Percentiles rank a stretch among this genome's conserved stretches.
Evolutionary conservation across 2,113 vertebrate species (phyloP).

Genomic region (Brienomyrus longianalis): DNA sequence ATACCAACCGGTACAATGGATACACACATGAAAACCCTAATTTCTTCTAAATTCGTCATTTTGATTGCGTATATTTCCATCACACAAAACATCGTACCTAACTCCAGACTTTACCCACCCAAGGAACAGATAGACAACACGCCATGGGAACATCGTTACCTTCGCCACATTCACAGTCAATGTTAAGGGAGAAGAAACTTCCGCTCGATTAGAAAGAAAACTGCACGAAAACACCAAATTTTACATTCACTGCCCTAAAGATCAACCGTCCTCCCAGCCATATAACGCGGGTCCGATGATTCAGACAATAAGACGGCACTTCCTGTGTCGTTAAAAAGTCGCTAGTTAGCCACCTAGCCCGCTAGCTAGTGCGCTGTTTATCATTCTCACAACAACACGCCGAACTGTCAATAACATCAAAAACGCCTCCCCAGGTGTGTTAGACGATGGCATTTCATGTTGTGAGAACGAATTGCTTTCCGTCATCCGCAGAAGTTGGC

Average conservation of each 20-base stretch:
- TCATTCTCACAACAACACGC: background rate
- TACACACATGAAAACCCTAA: background rate
- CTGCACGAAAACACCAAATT: background rate
- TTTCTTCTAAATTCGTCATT: background rate
- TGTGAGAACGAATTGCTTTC: background rate
- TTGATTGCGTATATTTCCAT: background rate
- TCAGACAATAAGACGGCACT: constrained; percentile 21
- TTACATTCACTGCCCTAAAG: background rate
- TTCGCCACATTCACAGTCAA: background rate
- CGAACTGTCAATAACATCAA: background rate
- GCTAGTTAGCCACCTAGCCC: background rate
- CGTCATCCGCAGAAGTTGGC: background rate
- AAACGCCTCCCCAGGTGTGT: background rate
- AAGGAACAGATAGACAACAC: background rate
- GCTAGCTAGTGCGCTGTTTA: background rate
- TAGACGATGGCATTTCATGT: background rate
- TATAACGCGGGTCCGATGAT: background rate
- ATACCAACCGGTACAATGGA: background rate
- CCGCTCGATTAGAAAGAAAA: background rate
- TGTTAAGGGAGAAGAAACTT: background rate
- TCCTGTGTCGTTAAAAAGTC: constrained; percentile 19
- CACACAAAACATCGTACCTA: background rate
- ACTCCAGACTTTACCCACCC: background rate
- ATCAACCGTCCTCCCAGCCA: background rate
- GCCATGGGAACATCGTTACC: background rate